A percentile compares a stretch with the other conserved stretches of the same genome.
Evolutionary conservation across 2,797 vertebrate genomes (phyloP).

Genomic region (Oreonectes daqikongensis): DNA sequence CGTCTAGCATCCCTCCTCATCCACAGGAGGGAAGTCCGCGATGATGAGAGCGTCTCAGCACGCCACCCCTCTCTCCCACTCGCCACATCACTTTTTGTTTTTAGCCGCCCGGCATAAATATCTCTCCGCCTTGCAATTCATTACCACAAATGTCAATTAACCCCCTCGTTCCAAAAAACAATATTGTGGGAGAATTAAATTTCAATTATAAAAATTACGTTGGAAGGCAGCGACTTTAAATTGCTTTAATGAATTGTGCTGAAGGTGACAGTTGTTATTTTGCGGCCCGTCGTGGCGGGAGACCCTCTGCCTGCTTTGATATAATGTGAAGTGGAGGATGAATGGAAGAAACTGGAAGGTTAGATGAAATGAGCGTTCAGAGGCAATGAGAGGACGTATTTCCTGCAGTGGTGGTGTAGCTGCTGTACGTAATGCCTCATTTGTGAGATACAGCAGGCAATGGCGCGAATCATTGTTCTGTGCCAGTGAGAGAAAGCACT

Average conservation of each 20-base stretch:
- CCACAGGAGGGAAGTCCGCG: slow-evolving; percentile 70
- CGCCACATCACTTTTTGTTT: slow-evolving; percentile 83
- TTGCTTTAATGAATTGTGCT: slow-evolving; percentile 84
- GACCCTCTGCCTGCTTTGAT: slow-evolving; percentile 51
- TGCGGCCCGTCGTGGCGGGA: slow-evolving; percentile 47
- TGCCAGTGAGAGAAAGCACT: slow-evolving; percentile 69
- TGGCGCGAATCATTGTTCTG: slow-evolving; percentile 72
- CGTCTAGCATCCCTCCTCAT: slow-evolving; percentile 67
- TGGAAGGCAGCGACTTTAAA: slow-evolving; percentile 74
- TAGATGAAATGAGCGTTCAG: slow-evolving; percentile 28
- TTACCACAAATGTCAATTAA: slow-evolving; percentile 87
- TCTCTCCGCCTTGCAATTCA: slow-evolving; percentile 83
- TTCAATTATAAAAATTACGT: slow-evolving; percentile 86
- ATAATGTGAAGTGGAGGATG: slow-evolving; percentile 49
- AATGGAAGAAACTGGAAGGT: slow-evolving; percentile 29
- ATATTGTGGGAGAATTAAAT: slow-evolving; percentile 84
- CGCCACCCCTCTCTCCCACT: slow-evolving; percentile 74
- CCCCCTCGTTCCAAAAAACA: slow-evolving; percentile 67
- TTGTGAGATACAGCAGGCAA: slow-evolving; percentile 71
- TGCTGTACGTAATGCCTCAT: slow-evolving; percentile 74
- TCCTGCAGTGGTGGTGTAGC: slow-evolving; percentile 60
- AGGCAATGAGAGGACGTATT: slow-evolving; percentile 56
- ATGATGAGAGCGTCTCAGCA: slow-evolving; percentile 84
- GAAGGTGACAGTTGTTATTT: slow-evolving; percentile 83
- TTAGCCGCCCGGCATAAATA: slow-evolving; percentile 77